Evolutionary conservation across 2,888 invertebrate genomes (phyloP).

Genomic region (Hypomecis punctinalis): DNA sequence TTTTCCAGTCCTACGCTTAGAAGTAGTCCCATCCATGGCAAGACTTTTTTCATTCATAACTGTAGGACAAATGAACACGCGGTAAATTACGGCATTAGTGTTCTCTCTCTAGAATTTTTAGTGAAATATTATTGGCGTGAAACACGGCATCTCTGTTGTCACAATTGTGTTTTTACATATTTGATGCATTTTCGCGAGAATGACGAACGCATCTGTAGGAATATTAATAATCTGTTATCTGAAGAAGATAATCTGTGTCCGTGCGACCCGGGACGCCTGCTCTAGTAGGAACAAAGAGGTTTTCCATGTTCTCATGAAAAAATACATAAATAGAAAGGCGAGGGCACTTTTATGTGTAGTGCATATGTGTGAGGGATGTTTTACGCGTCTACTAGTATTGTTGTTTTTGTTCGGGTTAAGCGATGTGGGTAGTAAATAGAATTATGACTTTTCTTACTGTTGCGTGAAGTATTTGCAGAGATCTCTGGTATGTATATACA

Average conservation of each 20-base stretch:
- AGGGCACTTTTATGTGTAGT: slow-evolving; percentile 6
- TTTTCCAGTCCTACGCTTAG: too few relatives aligned
- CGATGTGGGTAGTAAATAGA: slow-evolving; percentile 1
- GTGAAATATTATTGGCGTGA: too few relatives aligned
- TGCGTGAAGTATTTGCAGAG: background rate
- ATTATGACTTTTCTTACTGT: background rate
- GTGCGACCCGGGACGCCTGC: slow-evolving; percentile 40
- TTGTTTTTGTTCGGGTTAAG: slow-evolving; percentile 3
- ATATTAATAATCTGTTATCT: background rate
- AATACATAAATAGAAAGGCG: slow-evolving; percentile 27
- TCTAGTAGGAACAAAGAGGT: slow-evolving; percentile 47
- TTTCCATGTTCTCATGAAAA: slow-evolving; percentile 50
- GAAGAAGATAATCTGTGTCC: background rate
- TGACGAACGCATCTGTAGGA: too few relatives aligned
- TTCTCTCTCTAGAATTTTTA: too few relatives aligned
- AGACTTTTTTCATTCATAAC: too few relatives aligned
- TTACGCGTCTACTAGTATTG: background rate
- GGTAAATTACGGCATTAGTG: too few relatives aligned
- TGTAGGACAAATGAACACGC: too few relatives aligned
- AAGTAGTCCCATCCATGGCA: too few relatives aligned
- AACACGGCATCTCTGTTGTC: too few relatives aligned
- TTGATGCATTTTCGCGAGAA: too few relatives aligned
- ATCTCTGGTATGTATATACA: too few relatives aligned
- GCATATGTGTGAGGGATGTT: background rate
- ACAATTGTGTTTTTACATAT: too few relatives aligned